Evolutionary conservation across 2,888 invertebrate species (phyloP), one percentile per base, ranked within the genome.

Genomic region (Aspidiotus destructor): DNA sequence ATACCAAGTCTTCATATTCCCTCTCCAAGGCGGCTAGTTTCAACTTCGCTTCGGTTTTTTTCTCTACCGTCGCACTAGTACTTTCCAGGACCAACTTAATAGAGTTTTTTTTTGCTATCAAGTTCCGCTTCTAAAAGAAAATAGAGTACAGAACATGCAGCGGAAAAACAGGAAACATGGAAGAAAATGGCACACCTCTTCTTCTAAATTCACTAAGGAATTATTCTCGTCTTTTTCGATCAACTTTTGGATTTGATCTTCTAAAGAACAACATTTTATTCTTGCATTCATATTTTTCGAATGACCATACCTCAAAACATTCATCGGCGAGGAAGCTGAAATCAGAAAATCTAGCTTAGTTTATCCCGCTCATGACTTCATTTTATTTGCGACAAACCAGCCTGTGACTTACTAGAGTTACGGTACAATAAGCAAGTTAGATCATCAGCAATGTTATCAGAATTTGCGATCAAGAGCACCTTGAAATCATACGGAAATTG

Each of bases 1-100:
- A 28, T 58, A 58, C 58, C 58, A 58, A 40, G 13, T 58, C 58
- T 10, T 40, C 1, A 13, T 11, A 58, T 28, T 28, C 40, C 13
- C 40, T 17, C 40, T 58, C 58, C 28, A 17, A 40, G 28, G 10
- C 28, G 6, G 58, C 28, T 58, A 58, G 40, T 58, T 58, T 58
- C 13, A 28, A 8, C 40, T 28, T 28, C 16, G 58, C 58, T 40
- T 58, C 58, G 2, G 13, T 40, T 11, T 40, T 17, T 58, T 58
- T 58, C 58, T 58, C 58, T 16, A 5, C 17, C 2, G 16, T 17
- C 28, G 58, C 58, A 40, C 40, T 58, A 11, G 58, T 3, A 28
- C 58, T 58, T 13, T 58, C 40, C 58, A 58, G 58, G 1, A 58
- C 58, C 40, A 58, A 58, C 40, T 58, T 58, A 10, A 58, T 28